A percentile compares a stretch with the other conserved stretches of the same genome.
These are phyloP conservation scores for Gymnocheta viridis DNA, from an alignment of 2,888 invertebrate genomes.

Conservation along the genomic window DNA sequence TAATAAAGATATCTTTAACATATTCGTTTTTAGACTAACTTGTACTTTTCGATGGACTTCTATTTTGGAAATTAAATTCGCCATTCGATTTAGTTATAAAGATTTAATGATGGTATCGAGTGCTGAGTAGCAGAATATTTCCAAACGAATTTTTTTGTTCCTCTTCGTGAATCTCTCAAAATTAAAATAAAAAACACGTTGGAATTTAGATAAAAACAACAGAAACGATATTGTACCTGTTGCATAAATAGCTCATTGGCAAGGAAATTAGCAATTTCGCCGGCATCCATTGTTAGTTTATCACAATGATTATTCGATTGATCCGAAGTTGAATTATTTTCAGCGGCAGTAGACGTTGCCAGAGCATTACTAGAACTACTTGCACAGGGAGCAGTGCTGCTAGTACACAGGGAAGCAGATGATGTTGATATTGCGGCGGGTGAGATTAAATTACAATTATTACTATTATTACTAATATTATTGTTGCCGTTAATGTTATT, in stretches of 20 bases:
- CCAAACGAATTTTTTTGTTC: no score
- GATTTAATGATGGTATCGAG: no score
- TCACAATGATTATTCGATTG: constrained; percentile 70
- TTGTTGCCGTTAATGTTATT: constrained; percentile 44
- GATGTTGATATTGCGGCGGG: background rate
- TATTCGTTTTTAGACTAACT: no score
- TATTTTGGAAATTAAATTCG: no score
- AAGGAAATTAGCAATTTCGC: constrained; percentile 92
- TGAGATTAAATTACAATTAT: constrained; percentile 34
- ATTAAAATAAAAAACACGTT: no score
- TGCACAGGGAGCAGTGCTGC: background rate
- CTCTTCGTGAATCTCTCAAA: no score
- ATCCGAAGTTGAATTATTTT: constrained; percentile 36
- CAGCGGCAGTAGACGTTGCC: constrained; percentile 22
- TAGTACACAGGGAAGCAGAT: constrained; percentile 13
- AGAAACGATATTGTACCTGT: constrained; percentile 84
- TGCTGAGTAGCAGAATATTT: no score
- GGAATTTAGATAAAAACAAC: background rate
- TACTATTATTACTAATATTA: constrained; percentile 42
- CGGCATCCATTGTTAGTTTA: constrained; percentile 86
- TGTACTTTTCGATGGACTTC: no score
- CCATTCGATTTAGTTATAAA: no score
- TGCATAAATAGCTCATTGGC: constrained; percentile 93
- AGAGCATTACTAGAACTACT: background rate
- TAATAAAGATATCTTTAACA: no score